phyloP scores from a whole-genome alignment of 2,888 invertebrate species.

The Coelopa pilipes region DNA sequence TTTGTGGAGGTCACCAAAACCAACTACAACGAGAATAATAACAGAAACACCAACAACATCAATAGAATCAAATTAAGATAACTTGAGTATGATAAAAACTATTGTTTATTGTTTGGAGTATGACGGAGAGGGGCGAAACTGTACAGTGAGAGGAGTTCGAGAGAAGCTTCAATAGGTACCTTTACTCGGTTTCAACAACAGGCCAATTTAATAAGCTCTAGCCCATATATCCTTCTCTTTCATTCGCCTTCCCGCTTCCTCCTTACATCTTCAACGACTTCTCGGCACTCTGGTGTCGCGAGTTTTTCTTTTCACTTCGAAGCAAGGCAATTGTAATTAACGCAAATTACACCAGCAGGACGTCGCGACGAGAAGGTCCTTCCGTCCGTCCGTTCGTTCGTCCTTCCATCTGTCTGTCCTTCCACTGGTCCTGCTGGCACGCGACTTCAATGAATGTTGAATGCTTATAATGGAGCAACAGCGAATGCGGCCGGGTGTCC shows the following conservation, averaged over 20 bases:
- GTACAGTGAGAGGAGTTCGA: not conserved
- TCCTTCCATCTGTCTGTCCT: too few species aligned
- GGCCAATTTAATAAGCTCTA: too few species aligned
- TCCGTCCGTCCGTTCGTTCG: constrained; percentile 19
- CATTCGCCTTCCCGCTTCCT: too few species aligned
- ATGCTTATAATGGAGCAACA: too few species aligned
- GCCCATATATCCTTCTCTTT: too few species aligned
- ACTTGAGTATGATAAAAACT: constrained; percentile 25
- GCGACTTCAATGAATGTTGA: constrained; percentile 46
- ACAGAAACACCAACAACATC: too few species aligned
- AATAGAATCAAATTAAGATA: not conserved
- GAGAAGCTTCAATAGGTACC: not conserved
- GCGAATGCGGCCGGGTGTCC: not conserved
- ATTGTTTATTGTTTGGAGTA: constrained; percentile 11
- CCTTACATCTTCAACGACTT: too few species aligned
- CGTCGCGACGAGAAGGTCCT: constrained; percentile 37
- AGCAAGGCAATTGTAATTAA: constrained; percentile 57
- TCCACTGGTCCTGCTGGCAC: constrained; percentile 47
- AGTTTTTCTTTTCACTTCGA: constrained; percentile 47
- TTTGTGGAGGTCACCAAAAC: not conserved
- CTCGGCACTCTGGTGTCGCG: not conserved
- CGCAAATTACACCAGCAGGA: constrained; percentile 50
- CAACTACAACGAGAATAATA: too few species aligned
- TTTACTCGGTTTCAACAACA: not conserved
- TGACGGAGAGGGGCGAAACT: not conserved